phyloP scores from a whole-genome alignment of 2,113 vertebrate genomes.

The Microtus richardsoni region DNA sequence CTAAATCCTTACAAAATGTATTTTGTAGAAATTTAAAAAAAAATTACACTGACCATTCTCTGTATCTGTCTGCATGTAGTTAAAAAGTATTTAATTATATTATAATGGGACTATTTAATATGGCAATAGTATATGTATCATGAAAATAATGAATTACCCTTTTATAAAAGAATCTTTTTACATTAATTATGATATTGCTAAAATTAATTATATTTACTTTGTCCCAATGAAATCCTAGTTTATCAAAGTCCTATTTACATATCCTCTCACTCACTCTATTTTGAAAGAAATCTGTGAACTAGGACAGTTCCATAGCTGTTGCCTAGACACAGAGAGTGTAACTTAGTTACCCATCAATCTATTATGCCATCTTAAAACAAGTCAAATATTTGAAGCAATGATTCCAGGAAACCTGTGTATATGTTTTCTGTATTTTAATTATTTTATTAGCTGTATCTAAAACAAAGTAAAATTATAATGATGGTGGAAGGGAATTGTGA shows the following conservation, averaged over 20 bases:
- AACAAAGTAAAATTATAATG: not conserved
- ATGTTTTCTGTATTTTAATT: not conserved
- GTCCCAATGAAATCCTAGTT: not conserved
- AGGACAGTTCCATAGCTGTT: not conserved
- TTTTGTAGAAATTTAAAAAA: not conserved
- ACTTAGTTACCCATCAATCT: not conserved
- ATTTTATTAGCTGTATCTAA: not conserved
- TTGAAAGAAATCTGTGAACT: not conserved
- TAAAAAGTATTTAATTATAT: not conserved
- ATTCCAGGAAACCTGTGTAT: not conserved
- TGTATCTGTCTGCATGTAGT: not conserved
- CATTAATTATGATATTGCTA: not conserved
- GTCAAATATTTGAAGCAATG: not conserved
- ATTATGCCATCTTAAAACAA: not conserved
- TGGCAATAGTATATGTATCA: not conserved
- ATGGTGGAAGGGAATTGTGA: not conserved
- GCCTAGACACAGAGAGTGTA: not conserved
- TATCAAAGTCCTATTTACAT: not conserved
- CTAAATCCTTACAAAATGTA: not conserved
- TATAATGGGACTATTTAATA: not conserved
- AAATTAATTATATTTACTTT: not conserved
- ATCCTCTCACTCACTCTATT: conserved; percentile 7
- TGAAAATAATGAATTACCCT: not conserved
- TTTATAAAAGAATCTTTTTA: not conserved
- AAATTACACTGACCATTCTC: not conserved